These are phyloP conservation scores for Cylindroiulus punctatus DNA, from an alignment of 2,888 invertebrate species.

Conservation along the genomic window DNA sequence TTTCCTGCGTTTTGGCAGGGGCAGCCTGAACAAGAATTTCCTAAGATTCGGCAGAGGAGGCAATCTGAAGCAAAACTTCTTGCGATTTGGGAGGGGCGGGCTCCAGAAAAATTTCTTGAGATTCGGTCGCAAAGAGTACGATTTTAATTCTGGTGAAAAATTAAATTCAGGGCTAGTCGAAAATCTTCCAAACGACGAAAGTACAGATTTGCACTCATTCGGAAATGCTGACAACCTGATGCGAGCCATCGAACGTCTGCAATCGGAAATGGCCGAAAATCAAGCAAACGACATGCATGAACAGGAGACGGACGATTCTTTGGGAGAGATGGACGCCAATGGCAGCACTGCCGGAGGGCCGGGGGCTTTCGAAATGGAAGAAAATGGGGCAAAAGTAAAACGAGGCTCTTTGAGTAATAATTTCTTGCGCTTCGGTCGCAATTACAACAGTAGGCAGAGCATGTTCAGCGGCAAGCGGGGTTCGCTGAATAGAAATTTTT, in stretches of 20 bases:
- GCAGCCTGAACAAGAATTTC: conserved; percentile 51
- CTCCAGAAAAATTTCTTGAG: conserved; percentile 54
- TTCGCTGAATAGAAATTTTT: conserved; percentile 50
- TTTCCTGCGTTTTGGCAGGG: conserved; percentile 52
- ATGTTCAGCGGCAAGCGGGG: conserved; percentile 51
- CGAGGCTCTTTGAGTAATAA: conserved; percentile 37
- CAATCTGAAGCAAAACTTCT: conserved; percentile 45
- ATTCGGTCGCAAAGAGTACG: conserved; percentile 42
- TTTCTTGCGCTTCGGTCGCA: conserved; percentile 30
- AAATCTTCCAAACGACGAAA: background rate
- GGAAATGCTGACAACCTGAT: background rate
- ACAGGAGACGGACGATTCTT: background rate
- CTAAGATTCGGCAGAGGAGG: conserved; percentile 54
- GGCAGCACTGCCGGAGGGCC: background rate
- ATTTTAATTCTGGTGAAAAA: conserved; percentile 15
- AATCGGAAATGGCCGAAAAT: background rate
- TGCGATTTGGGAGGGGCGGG: conserved; percentile 48
- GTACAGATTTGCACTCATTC: background rate
- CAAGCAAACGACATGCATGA: background rate
- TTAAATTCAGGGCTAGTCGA: background rate
- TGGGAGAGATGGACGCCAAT: background rate
- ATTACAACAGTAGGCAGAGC: background rate
- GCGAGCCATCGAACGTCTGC: background rate
- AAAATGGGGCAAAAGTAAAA: conserved; percentile 51
- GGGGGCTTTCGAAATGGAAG: background rate